Evolutionary conservation across 2,113 vertebrate species (phyloP).

Genomic region (Oncorhynchus gorbuscha): DNA sequence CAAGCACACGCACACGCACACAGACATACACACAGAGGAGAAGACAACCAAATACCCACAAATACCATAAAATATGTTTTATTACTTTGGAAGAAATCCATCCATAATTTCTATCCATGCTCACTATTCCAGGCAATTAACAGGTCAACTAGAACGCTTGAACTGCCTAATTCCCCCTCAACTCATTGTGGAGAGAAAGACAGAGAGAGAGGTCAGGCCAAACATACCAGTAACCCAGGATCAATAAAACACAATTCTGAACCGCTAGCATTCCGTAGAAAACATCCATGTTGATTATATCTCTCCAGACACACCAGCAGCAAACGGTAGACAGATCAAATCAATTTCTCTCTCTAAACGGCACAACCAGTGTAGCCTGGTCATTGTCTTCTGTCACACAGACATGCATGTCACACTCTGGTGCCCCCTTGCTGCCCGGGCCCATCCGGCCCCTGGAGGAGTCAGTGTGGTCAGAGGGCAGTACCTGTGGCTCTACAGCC

Average conservation of each 20-base stretch:
- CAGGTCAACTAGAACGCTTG: neutral
- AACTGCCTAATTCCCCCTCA: too few species aligned
- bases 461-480: slow-evolving; percentile 39
- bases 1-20: too few species aligned
- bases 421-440: neutral
- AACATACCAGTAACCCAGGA: slow-evolving; percentile 35
- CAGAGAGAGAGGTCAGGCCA: too few species aligned
- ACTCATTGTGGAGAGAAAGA: too few species aligned
- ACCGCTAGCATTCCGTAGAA: neutral
- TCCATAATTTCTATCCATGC: neutral
- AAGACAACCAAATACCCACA: neutral
- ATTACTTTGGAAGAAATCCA: slow-evolving; percentile 4
- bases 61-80: slow-evolving; percentile 4
- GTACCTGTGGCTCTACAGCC: slow-evolving; percentile 92
- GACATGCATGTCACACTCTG: slow-evolving; percentile 18
- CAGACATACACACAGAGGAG: slow-evolving; percentile 14
- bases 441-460: slow-evolving; percentile 28
- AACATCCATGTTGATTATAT: neutral
- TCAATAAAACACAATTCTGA: neutral
- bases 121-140: too few species aligned
- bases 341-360: slow-evolving; percentile 7
- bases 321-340: slow-evolving; percentile 7
- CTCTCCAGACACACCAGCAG: slow-evolving; percentile 26
- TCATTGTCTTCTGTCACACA: slow-evolving; percentile 1
- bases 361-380: slow-evolving; percentile 2